Conservation (phyloP, 1,140 invertebrate genomes). For the Brachystomella parvula region DNA sequence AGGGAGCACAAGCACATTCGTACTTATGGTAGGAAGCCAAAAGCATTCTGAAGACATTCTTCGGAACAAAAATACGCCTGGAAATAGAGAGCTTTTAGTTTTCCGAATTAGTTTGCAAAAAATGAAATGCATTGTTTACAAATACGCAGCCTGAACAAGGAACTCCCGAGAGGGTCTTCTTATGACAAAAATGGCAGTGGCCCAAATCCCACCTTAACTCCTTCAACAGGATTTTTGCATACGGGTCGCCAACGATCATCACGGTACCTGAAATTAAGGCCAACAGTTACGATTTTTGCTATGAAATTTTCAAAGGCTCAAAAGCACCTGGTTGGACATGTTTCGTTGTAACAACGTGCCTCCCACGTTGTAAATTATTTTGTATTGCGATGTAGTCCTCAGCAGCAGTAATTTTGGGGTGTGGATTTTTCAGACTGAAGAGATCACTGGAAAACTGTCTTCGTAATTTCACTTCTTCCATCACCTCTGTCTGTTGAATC, state of each 20-base stretch:
- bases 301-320: background rate
- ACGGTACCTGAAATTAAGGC: background rate
- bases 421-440: conserved; percentile 2
- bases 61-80: conserved; percentile 16
- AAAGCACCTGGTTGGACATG: conserved; percentile 14
- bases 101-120: background rate
- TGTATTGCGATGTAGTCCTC: conserved; percentile 14
- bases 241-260: conserved; percentile 16
- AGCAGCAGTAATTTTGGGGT: background rate
- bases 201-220: conserved; percentile 13
- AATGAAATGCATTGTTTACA: conserved; percentile 14
- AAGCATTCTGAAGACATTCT: background rate
- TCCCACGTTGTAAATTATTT: conserved; percentile 9
- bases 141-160: conserved; percentile 19
- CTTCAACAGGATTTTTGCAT: conserved; percentile 12
- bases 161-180: background rate
- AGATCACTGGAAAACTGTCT: background rate
- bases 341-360: conserved; percentile 12
- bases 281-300: background rate
- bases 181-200: conserved; percentile 15
- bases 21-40: background rate
- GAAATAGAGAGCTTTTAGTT: background rate
- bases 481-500: background rate
- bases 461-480: background rate
- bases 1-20: conserved; percentile 15